These are phyloP conservation scores for Drosophila murphyi DNA, from an alignment of 1,140 invertebrate species.

Conservation along the genomic window DNA sequence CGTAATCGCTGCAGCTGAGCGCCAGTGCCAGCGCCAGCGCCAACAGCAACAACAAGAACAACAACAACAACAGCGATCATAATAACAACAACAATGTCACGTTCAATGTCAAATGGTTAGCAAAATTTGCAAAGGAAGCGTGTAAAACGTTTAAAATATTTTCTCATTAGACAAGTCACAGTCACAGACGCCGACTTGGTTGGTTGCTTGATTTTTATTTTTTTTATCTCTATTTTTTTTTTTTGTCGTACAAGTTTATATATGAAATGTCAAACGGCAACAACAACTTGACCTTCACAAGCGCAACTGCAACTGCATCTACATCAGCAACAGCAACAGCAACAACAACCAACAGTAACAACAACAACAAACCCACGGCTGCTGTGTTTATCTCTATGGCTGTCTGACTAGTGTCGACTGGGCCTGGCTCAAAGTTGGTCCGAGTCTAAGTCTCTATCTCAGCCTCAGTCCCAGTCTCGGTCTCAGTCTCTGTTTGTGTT, in stretches of 20 bases:
- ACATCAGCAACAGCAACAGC: constrained; percentile 32
- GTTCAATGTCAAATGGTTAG: constrained; percentile 80
- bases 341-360: constrained; percentile 12
- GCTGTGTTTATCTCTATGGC: constrained; percentile 70
- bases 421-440: constrained; percentile 38
- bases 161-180: constrained; percentile 77
- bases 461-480: constrained; percentile 9
- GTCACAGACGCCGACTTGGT: constrained; percentile 41
- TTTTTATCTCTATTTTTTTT: constrained; percentile 40
- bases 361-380: constrained; percentile 68
- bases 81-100: constrained; percentile 73
- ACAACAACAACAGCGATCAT: neutral
- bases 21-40: constrained; percentile 44
- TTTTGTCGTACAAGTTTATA: constrained; percentile 67
- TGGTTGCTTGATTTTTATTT: constrained; percentile 36
- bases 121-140: constrained; percentile 80
- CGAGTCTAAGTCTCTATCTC: constrained; percentile 8
- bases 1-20: constrained; percentile 72
- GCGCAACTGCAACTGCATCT: constrained; percentile 54
- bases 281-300: constrained; percentile 72
- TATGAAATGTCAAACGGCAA: constrained; percentile 77
- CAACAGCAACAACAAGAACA: constrained; percentile 31
- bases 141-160: constrained; percentile 82
- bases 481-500: constrained; percentile 9
- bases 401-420: constrained; percentile 47